phyloP scores from a whole-genome alignment of 2,797 vertebrate species.

The Alcedo atthis region DNA sequence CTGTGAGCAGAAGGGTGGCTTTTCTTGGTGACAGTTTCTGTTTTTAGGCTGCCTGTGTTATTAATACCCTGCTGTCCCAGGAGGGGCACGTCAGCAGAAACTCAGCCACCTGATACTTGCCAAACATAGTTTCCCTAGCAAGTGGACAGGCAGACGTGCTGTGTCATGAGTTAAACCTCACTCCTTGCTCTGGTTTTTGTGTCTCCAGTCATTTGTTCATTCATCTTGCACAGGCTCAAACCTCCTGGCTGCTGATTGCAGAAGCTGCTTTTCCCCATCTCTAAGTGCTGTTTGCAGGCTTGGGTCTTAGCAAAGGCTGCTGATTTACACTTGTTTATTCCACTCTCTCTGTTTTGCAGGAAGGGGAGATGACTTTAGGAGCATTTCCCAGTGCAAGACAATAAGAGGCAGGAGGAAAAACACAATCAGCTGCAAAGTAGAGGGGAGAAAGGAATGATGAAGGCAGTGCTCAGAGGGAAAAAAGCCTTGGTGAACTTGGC shows the following conservation, averaged over 20 bases:
- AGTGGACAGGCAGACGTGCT: conserved; percentile 56
- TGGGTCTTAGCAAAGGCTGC: background rate
- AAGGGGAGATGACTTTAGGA: background rate
- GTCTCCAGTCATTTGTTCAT: background rate
- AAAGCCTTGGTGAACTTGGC: background rate
- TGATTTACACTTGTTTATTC: background rate
- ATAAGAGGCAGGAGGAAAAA: background rate
- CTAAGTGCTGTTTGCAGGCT: background rate
- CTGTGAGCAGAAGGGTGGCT: background rate
- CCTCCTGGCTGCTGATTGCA: background rate
- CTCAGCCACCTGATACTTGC: conserved; percentile 64
- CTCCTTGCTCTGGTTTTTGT: background rate
- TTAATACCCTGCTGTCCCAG: conserved; percentile 58
- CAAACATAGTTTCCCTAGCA: conserved; percentile 72
- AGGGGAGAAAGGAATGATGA: background rate
- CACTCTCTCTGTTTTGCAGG: background rate
- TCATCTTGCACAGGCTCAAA: background rate
- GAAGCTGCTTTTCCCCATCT: too few relatives aligned
- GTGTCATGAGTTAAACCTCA: conserved; percentile 56
- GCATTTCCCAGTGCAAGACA: background rate
- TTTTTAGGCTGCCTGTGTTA: conserved; percentile 69
- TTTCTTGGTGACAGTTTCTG: conserved; percentile 63
- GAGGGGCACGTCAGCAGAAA: conserved; percentile 55
- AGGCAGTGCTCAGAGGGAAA: background rate
- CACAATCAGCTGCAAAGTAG: background rate